Evolutionary conservation across 2,797 vertebrate genomes (phyloP).

Genomic region (Prionace glauca): DNA sequence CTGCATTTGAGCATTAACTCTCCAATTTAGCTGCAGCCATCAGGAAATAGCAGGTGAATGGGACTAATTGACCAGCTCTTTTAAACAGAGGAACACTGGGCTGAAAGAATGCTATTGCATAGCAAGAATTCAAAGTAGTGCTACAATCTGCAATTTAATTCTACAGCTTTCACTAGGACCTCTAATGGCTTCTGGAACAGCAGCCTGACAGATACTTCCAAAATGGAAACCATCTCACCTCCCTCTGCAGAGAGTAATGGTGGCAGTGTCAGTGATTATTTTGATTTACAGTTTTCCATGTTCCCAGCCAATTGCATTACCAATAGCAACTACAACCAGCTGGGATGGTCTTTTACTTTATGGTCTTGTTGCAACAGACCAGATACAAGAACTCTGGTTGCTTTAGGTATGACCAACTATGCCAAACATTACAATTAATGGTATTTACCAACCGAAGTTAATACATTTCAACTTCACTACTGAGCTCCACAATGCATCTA

Average conservation of each 20-base stretch:
- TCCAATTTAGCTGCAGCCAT: background rate
- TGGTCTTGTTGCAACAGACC: conserved; percentile 86
- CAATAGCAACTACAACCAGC: conserved; percentile 21
- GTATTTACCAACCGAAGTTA: background rate
- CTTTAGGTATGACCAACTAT: conserved; percentile 84
- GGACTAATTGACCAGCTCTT: background rate
- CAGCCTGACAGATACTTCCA: too few species aligned
- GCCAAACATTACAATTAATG: background rate
- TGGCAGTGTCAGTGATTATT: too few species aligned
- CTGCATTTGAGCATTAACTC: background rate
- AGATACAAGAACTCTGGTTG: conserved; percentile 71
- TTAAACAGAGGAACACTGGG: background rate
- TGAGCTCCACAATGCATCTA: background rate
- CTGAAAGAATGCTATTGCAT: background rate
- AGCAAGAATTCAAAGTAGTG: background rate
- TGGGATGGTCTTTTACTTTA: conserved; percentile 61
- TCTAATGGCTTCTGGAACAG: background rate
- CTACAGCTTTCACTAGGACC: background rate
- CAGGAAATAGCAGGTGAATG: background rate
- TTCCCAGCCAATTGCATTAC: background rate
- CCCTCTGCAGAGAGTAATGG: too few species aligned
- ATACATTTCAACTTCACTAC: background rate
- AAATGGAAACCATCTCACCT: too few species aligned
- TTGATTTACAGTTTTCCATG: too few species aligned
- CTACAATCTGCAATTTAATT: background rate